Evolutionary conservation across 2,888 invertebrate genomes (phyloP).

Genomic region (Drosophila mettleri): DNA sequence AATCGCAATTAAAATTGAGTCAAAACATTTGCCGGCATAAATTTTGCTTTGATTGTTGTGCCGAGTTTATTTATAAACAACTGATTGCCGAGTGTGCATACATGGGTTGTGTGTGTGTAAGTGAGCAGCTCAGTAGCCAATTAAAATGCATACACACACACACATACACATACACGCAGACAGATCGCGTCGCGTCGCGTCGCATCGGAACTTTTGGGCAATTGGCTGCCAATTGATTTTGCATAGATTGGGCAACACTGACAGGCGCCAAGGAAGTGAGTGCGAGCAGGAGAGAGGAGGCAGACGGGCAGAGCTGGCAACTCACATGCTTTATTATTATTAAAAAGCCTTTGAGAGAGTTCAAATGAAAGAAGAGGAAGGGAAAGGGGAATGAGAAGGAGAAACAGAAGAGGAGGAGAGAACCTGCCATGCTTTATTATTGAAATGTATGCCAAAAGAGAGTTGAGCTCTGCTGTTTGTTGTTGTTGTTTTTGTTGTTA

Average conservation of each 20-base stretch:
- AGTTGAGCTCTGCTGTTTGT: slow-evolving; percentile 30
- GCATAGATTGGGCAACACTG: slow-evolving; percentile 14
- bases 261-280: slow-evolving; percentile 21
- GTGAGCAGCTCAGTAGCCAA: slow-evolving; percentile 35
- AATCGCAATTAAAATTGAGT: slow-evolving; percentile 7
- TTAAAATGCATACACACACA: slow-evolving; percentile 35
- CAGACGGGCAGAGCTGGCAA: slow-evolving; percentile 1
- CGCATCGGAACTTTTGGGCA: slow-evolving; percentile 43
- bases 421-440: slow-evolving; percentile 13
- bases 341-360: slow-evolving; percentile 1
- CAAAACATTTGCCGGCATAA: slow-evolving; percentile 23
- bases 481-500: slow-evolving; percentile 45
- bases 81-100: slow-evolving; percentile 23
- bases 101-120: slow-evolving; percentile 14
- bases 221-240: slow-evolving; percentile 40
- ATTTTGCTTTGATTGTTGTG: slow-evolving; percentile 38
- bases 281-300: not conserved
- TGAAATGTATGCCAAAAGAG: slow-evolving; percentile 30
- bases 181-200: slow-evolving; percentile 36
- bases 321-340: slow-evolving; percentile 35
- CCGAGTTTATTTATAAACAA: slow-evolving; percentile 78
- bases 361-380: not conserved
- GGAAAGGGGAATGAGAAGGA: not conserved
- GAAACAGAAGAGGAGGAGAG: not conserved
- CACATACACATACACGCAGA: slow-evolving; percentile 19